Percentiles rank a stretch among this genome's conserved stretches.
These are phyloP conservation scores for Dipodomys merriami DNA, from an alignment of 2,113 vertebrate genomes.

Conservation along the genomic window DNA sequence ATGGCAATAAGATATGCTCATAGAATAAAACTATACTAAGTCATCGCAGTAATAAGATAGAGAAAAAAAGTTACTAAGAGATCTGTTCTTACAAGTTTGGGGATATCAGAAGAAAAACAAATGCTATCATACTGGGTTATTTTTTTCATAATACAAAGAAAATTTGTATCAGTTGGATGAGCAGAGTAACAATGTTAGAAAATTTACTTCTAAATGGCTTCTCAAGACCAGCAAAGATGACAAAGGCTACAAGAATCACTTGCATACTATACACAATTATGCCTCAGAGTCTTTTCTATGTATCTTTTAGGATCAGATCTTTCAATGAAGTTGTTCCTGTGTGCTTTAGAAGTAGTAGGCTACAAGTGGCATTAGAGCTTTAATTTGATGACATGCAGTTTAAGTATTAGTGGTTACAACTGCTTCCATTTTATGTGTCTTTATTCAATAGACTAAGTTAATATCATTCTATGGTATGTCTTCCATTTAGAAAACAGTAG, in stretches of 20 bases:
- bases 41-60: constrained; percentile 3
- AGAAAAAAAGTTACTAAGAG: neutral
- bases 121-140: neutral
- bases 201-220: neutral
- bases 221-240: neutral
- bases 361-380: fast-evolving
- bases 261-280: neutral
- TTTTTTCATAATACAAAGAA: neutral
- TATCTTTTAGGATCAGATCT: neutral
- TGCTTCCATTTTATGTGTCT: neutral
- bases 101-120: neutral
- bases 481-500: neutral
- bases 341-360: neutral
- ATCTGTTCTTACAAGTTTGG: neutral
- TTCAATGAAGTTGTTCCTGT: neutral
- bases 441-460: neutral
- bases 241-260: neutral
- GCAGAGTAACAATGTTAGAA: neutral
- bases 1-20: neutral
- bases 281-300: neutral
- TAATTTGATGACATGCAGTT: neutral
- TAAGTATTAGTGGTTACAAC: neutral
- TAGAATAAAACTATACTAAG: neutral
- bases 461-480: neutral
- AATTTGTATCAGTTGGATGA: neutral